phyloP scores from a whole-genome alignment of 2,113 vertebrate species.

The Cyprinodon brontotheroides region DNA sequence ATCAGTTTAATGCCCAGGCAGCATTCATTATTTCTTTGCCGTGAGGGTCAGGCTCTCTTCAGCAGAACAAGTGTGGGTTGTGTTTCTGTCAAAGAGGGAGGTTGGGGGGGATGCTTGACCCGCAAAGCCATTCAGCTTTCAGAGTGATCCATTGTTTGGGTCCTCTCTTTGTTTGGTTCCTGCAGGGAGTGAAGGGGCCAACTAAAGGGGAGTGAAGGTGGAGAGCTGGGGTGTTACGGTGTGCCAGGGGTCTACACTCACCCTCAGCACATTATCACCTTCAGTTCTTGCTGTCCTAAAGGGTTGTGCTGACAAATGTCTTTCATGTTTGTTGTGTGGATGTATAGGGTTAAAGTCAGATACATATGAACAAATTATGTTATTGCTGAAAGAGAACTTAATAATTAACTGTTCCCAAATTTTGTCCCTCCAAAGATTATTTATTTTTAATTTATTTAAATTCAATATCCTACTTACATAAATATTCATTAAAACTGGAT shows the following conservation, averaged over 20 bases:
- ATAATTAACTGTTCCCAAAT: too few species aligned
- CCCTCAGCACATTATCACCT: slow-evolving; percentile 64
- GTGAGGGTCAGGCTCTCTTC: slow-evolving; percentile 80
- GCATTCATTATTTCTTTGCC: slow-evolving; percentile 78
- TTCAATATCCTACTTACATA: too few species aligned
- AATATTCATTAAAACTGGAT: too few species aligned
- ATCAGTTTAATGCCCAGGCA: slow-evolving; percentile 79
- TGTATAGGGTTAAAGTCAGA: slow-evolving; percentile 3
- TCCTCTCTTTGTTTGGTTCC: slow-evolving; percentile 80
- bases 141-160: slow-evolving; percentile 81
- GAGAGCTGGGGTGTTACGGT: slow-evolving; percentile 58
- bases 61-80: slow-evolving; percentile 83
- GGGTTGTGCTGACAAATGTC: slow-evolving; percentile 38
- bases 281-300: slow-evolving; percentile 48
- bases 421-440: too few species aligned
- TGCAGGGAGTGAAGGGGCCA: slow-evolving; percentile 74
- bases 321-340: slow-evolving; percentile 23
- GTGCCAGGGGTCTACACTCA: slow-evolving; percentile 63
- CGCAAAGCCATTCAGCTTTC: slow-evolving; percentile 78
- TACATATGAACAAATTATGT: not conserved
- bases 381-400: too few species aligned
- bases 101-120: slow-evolving; percentile 80
- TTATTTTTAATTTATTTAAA: too few species aligned
- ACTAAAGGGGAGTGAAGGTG: slow-evolving; percentile 62
- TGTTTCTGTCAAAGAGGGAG: slow-evolving; percentile 77